A percentile compares a stretch with the other conserved stretches of the same genome.
Evolutionary conservation across 2,113 vertebrate species (phyloP).

Genomic region (Calidris pygmaea): DNA sequence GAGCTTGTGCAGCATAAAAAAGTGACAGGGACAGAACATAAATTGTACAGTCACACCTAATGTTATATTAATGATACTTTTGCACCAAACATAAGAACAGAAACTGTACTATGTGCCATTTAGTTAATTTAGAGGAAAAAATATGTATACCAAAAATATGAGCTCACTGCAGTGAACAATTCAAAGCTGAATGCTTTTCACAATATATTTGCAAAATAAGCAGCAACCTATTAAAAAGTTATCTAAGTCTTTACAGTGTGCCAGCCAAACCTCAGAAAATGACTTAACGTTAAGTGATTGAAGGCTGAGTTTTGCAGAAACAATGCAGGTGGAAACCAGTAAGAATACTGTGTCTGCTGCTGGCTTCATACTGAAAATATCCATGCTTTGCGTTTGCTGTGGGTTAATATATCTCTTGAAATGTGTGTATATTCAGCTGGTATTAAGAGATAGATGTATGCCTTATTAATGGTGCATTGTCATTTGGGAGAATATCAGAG

Average conservation of each 20-base stretch:
- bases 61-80: background rate
- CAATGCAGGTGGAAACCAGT: background rate
- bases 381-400: background rate
- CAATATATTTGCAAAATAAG: slow-evolving; percentile 10
- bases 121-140: background rate
- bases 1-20: background rate
- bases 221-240: background rate
- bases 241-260: background rate
- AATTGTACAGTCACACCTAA: background rate
- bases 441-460: slow-evolving; percentile 11
- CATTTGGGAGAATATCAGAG: background rate
- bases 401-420: background rate
- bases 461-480: background rate
- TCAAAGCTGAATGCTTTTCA: background rate
- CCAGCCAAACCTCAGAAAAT: background rate
- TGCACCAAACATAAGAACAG: background rate
- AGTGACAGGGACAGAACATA: background rate
- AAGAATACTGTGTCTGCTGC: background rate
- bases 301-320: background rate
- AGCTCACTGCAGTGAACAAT: background rate
- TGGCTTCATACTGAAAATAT: background rate
- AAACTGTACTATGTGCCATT: background rate
- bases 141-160: background rate
- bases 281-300: background rate
- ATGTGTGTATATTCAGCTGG: background rate